Percentiles rank a stretch among this genome's conserved stretches.
Evolutionary conservation across 1,140 invertebrate genomes (phyloP).

Genomic region (Papilio polytes): DNA sequence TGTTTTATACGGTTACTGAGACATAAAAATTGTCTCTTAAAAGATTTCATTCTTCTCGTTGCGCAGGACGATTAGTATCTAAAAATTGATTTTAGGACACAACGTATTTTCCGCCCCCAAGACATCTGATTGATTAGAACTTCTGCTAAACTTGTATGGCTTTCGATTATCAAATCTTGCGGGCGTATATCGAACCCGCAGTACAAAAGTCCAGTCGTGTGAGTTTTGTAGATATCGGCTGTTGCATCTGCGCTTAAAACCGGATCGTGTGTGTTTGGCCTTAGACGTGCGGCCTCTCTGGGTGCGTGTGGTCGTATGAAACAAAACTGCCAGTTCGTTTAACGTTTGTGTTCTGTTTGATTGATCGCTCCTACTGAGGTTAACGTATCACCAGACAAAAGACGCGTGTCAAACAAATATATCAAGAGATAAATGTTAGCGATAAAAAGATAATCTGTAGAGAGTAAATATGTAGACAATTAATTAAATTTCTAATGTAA

Average conservation of each 20-base stretch:
- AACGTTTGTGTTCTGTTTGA: slow-evolving; percentile 39
- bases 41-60: background rate
- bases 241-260: slow-evolving; percentile 16
- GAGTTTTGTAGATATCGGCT: background rate
- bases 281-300: slow-evolving; percentile 6
- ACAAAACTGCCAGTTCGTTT: slow-evolving; percentile 40
- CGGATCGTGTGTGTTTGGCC: slow-evolving; percentile 17
- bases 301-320: background rate
- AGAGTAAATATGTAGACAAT: background rate
- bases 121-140: too few relatives aligned
- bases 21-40: background rate
- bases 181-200: background rate
- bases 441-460: background rate
- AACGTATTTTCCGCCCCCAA: too few relatives aligned
- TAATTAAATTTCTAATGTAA: background rate
- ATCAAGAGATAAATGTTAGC: slow-evolving; percentile 26
- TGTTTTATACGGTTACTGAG: background rate
- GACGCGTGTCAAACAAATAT: slow-evolving; percentile 13
- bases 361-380: slow-evolving; percentile 49
- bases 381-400: slow-evolving; percentile 43
- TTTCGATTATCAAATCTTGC: background rate
- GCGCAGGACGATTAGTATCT: too few relatives aligned
- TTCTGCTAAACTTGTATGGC: background rate
- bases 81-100: too few relatives aligned
- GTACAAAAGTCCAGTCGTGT: background rate